Conservation (phyloP, 2,797 vertebrate genomes). For the Sus cebifrons region DNA sequence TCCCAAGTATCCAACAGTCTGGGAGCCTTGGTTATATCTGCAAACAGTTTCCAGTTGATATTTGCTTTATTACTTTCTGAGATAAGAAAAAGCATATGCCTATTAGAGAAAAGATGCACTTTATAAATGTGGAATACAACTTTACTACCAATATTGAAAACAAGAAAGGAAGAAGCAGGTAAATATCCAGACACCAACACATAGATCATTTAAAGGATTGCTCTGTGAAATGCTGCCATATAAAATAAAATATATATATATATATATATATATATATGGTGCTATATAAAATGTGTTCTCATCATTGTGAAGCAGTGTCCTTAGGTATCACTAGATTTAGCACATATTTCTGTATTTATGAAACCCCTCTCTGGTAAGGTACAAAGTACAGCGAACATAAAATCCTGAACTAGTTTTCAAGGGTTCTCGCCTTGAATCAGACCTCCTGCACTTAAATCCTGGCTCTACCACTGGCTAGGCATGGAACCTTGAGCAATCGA, state of each 20-base stretch:
- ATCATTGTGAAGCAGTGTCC: neutral
- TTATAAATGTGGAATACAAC: neutral
- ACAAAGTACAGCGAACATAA: neutral
- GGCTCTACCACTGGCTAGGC: neutral
- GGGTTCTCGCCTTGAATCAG: neutral
- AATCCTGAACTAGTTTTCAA: neutral
- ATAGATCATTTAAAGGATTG: neutral
- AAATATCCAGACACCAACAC: neutral
- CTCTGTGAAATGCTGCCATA: neutral
- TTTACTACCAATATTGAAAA: conserved; percentile 46
- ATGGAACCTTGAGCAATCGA: neutral
- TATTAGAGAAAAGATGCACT: neutral
- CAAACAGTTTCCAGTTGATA: neutral
- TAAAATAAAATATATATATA: conserved; percentile 1
- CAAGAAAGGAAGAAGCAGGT: neutral
- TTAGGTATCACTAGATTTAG: neutral
- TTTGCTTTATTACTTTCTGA: conserved; percentile 12
- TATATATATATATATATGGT: neutral
- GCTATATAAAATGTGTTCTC: neutral
- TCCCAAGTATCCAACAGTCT: neutral
- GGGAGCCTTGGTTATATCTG: neutral
- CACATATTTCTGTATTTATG: neutral
- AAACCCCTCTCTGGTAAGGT: neutral
- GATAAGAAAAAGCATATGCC: conserved; percentile 41
- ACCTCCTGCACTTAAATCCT: neutral